These are phyloP conservation scores for Sylvia atricapilla DNA, from an alignment of 2,113 vertebrate genomes.

Conservation along the genomic window DNA sequence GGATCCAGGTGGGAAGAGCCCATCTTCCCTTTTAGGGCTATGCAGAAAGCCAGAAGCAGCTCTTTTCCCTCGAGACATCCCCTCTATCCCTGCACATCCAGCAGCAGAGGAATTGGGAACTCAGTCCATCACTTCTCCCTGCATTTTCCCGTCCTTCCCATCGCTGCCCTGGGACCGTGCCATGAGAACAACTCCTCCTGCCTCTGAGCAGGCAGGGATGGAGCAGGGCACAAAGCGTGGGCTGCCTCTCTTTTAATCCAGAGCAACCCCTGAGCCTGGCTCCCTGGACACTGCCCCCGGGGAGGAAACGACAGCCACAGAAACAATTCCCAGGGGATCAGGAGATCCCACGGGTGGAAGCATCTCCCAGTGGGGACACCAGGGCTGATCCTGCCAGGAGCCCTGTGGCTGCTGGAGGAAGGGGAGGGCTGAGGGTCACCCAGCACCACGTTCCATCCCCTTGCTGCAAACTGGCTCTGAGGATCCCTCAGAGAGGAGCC, in stretches of 20 bases:
- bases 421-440: not conserved
- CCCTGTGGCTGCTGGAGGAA: not conserved
- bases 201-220: not conserved
- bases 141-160: not conserved
- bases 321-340: rapidly evolving
- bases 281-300: not conserved
- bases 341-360: rapidly evolving
- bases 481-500: not conserved
- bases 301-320: not conserved
- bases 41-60: not conserved
- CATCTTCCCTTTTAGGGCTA: not conserved
- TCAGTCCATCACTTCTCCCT: not conserved
- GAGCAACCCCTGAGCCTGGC: not conserved
- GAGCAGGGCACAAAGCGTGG: not conserved
- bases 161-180: not conserved
- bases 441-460: not conserved
- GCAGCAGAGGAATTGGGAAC: not conserved
- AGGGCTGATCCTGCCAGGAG: not conserved
- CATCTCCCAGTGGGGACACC: not conserved
- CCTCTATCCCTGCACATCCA: not conserved
- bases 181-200: not conserved
- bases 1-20: not conserved
- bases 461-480: not conserved
- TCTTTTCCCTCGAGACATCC: not conserved
- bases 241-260: not conserved